A percentile compares a stretch with the other conserved stretches of the same genome.
Conservation (phyloP, 2,113 vertebrate genomes). For the Lota lota region DNA sequence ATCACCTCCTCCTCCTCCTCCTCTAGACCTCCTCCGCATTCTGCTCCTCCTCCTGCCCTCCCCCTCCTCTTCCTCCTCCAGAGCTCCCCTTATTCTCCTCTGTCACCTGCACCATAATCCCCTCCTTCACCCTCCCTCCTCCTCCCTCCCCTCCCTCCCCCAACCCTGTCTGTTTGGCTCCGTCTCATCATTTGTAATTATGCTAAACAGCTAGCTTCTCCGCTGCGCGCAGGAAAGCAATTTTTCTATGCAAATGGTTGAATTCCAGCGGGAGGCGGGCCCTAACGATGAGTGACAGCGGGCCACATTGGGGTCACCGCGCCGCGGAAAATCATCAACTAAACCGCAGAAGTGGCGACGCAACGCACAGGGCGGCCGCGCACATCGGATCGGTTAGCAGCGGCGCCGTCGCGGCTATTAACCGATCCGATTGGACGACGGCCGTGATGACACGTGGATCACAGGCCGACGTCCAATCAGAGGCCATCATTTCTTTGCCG, state of each 20-base stretch:
- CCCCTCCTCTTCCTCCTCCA: background rate
- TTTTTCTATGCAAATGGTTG: slow-evolving; percentile 85
- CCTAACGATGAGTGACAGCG: slow-evolving; percentile 80
- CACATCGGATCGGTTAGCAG: slow-evolving; percentile 35
- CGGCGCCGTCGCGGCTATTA: slow-evolving; percentile 60
- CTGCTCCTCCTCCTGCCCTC: slow-evolving; percentile 35
- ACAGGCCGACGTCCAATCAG: slow-evolving; percentile 57
- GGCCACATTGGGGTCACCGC: slow-evolving; percentile 73
- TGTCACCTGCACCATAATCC: background rate
- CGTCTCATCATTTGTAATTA: slow-evolving; percentile 82
- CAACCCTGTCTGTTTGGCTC: slow-evolving; percentile 72
- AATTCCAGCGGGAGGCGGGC: slow-evolving; percentile 78
- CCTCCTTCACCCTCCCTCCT: background rate
- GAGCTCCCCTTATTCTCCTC: background rate
- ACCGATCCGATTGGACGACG: slow-evolving; percentile 72
- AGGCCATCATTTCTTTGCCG: slow-evolving; percentile 52
- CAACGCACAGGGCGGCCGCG: slow-evolving; percentile 49
- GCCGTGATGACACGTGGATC: slow-evolving; percentile 65
- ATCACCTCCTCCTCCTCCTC: background rate
- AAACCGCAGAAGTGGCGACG: slow-evolving; percentile 80
- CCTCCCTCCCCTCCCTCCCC: slow-evolving; percentile 65
- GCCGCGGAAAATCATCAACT: slow-evolving; percentile 79
- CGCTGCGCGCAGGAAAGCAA: slow-evolving; percentile 74
- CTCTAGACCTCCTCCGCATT: slow-evolving; percentile 11
- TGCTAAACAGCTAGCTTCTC: slow-evolving; percentile 76